Conservation (phyloP, 1,140 invertebrate species). For the Sarcophaga bullata region DNA sequence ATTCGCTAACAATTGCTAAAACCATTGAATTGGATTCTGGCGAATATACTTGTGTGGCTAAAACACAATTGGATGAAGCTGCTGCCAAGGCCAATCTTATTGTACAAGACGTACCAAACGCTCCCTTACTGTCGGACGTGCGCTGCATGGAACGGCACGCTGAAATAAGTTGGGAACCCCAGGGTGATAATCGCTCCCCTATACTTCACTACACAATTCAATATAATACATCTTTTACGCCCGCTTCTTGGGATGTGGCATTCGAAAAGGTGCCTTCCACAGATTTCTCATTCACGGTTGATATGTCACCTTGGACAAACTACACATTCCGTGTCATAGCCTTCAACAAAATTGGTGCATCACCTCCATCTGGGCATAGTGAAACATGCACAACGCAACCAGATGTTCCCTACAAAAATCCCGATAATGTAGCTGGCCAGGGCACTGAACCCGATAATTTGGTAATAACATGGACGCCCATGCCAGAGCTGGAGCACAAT, state of each 20-base stretch:
- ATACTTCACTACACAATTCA: constrained; percentile 93
- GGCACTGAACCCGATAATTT: constrained; percentile 90
- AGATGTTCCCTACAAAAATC: constrained; percentile 93
- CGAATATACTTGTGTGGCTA: constrained; percentile 94
- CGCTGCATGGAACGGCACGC: constrained; percentile 78
- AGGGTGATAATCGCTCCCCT: constrained; percentile 93
- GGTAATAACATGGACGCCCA: constrained; percentile 94
- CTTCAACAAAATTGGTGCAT: constrained; percentile 92
- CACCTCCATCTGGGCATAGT: constrained; percentile 83
- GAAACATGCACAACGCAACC: constrained; percentile 86
- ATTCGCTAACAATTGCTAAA: constrained; percentile 93
- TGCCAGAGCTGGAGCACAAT: constrained; percentile 97
- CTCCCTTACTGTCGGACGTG: constrained; percentile 77
- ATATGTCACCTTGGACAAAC: constrained; percentile 92
- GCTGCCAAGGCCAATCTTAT: constrained; percentile 86
- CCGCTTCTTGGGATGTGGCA: constrained; percentile 88
- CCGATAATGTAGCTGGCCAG: constrained; percentile 91
- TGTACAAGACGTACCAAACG: constrained; percentile 96
- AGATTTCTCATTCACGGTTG: constrained; percentile 78
- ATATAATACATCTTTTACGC: constrained; percentile 94
- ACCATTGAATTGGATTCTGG: constrained; percentile 95
- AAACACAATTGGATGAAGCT: constrained; percentile 87
- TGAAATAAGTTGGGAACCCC: constrained; percentile 83
- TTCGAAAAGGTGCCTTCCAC: constrained; percentile 81
- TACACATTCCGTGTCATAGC: constrained; percentile 97